phyloP scores from a whole-genome alignment of 64 coral and sea anemone species.

The Pachyseris speciosa region DNA sequence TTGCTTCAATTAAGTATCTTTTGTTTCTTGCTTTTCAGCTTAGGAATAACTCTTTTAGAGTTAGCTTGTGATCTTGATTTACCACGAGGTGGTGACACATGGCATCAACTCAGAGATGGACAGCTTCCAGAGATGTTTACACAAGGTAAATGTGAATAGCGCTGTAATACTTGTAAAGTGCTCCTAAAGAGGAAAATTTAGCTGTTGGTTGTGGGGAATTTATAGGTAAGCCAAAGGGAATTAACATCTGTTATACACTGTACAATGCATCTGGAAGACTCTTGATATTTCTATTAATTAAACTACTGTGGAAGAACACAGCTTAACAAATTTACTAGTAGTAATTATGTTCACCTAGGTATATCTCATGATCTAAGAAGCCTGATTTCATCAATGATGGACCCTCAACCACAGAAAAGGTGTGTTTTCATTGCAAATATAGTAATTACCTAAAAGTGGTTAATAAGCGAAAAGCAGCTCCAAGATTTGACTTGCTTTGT shows the following conservation, averaged over 20 bases:
- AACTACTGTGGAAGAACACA: no score
- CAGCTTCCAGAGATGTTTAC: conserved; percentile 83
- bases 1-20: background rate
- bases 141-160: conserved; percentile 70
- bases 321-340: background rate
- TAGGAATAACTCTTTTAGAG: conserved; percentile 93
- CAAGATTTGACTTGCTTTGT: background rate
- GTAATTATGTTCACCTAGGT: conserved; percentile 46
- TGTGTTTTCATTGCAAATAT: background rate
- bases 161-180: background rate
- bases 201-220: background rate
- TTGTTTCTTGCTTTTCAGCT: conserved; percentile 18
- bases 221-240: no score
- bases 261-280: no score
- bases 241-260: no score
- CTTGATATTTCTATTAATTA: no score
- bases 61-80: conserved; percentile 95
- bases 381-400: conserved; percentile 88
- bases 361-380: conserved; percentile 82
- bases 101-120: conserved; percentile 94
- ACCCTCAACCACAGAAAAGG: conserved; percentile 77
- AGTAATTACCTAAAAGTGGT: no score
- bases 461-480: no score
- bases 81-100: conserved; percentile 88
- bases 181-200: background rate